phyloP scores from a whole-genome alignment of 2,888 invertebrate species.

The Polydrusus pterygomalis region DNA sequence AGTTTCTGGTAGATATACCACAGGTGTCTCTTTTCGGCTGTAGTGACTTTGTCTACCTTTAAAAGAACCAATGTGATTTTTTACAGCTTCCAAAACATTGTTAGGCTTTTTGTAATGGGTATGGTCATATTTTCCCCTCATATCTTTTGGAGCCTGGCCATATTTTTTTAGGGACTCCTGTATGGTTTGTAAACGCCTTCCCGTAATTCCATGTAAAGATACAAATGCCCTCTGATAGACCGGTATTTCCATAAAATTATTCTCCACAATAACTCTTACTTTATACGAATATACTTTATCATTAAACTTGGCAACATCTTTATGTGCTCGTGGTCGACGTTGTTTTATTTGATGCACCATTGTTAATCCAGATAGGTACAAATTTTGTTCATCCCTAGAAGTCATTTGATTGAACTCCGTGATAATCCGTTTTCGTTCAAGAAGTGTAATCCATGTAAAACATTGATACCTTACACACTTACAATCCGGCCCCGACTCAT shows the following conservation, averaged over 20 bases:
- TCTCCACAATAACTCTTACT: conserved; percentile 9
- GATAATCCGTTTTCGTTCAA: too few relatives aligned
- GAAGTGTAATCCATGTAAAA: too few relatives aligned
- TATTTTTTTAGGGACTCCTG: conserved; percentile 29
- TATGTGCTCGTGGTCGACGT: conserved; percentile 6
- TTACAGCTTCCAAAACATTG: too few relatives aligned
- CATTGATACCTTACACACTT: too few relatives aligned
- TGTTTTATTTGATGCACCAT: conserved; percentile 7
- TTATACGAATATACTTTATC: conserved; percentile 17
- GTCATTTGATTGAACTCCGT: conserved; percentile 3
- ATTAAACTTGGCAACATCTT: conserved; percentile 14
- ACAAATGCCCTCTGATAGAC: conserved; percentile 13
- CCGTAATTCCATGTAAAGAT: conserved; percentile 22
- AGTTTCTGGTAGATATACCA: conserved; percentile 37
- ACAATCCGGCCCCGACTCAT: too few relatives aligned
- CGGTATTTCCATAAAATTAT: conserved; percentile 5
- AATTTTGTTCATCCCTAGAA: conserved; percentile 9
- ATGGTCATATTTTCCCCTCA: conserved; percentile 31
- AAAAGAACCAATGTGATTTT: too few relatives aligned
- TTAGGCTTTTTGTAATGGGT: conserved; percentile 20
- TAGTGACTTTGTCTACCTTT: too few relatives aligned
- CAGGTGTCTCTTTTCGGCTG: too few relatives aligned
- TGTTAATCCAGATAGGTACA: conserved; percentile 1
- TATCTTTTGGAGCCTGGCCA: conserved; percentile 28
- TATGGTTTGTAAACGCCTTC: conserved; percentile 27